Percentiles rank a stretch among this genome's conserved stretches.
Evolutionary conservation across 2,888 invertebrate genomes (phyloP).

Genomic region (Tipula helvola): DNA sequence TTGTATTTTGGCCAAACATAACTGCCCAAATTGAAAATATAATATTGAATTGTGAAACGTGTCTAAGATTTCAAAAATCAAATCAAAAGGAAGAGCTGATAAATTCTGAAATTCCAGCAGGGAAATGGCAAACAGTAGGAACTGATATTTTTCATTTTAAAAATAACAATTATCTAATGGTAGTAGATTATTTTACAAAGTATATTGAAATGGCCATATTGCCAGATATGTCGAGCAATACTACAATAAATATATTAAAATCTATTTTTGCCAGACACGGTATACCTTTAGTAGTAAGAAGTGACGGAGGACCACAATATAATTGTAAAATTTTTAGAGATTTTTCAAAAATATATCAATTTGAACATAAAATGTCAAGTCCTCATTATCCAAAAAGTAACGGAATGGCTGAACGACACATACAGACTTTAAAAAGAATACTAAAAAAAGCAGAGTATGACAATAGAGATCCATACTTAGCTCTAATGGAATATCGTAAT

Average conservation of each 20-base stretch:
- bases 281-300: slow-evolving; percentile 15
- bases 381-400: not conserved
- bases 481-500: not conserved
- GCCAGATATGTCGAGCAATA: slow-evolving; percentile 10
- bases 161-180: too few species aligned
- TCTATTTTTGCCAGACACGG: slow-evolving; percentile 18
- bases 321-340: slow-evolving; percentile 15
- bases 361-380: slow-evolving; percentile 16
- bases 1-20: not conserved
- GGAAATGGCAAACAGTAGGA: slow-evolving; percentile 11
- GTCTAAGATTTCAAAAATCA: not conserved
- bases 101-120: not conserved
- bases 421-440: too few species aligned
- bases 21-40: not conserved
- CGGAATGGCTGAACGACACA: too few species aligned
- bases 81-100: not conserved
- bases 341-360: slow-evolving; percentile 16
- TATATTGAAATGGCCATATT: slow-evolving; percentile 17
- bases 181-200: slow-evolving; percentile 13
- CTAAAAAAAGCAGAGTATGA: not conserved
- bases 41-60: not conserved
- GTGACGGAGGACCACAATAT: slow-evolving; percentile 10
- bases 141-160: slow-evolving; percentile 12
- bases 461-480: not conserved
- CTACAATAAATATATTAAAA: slow-evolving; percentile 16